Evolutionary conservation across 2,797 vertebrate species (phyloP).

Genomic region (Merluccius polli): DNA sequence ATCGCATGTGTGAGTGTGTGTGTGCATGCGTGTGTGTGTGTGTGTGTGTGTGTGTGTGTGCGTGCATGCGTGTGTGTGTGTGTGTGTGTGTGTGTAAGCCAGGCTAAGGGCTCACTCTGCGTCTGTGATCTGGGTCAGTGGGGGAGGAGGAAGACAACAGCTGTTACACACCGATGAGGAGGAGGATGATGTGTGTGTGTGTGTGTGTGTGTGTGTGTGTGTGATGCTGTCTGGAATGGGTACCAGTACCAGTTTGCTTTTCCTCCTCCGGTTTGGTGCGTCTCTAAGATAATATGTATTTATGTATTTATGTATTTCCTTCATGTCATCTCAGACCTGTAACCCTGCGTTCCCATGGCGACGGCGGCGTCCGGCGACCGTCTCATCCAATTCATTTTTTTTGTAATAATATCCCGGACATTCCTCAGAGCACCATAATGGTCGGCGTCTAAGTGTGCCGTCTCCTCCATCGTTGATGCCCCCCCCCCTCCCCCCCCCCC

Average conservation of each 20-base stretch:
- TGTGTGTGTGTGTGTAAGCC: constrained; percentile 13
- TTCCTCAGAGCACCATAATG: neutral
- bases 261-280: neutral
- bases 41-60: constrained; percentile 7
- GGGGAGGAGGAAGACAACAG: constrained; percentile 51
- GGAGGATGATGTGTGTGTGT: neutral
- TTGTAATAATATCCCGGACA: neutral
- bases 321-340: neutral
- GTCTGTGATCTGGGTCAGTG: constrained; percentile 64
- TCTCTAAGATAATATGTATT: neutral
- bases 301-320: neutral
- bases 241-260: neutral
- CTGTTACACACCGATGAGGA: constrained; percentile 35
- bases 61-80: constrained; percentile 5
- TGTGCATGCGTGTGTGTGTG: neutral
- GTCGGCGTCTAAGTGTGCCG: too few relatives aligned
- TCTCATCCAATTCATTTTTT: neutral
- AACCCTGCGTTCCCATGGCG: neutral
- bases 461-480: neutral
- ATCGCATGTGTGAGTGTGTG: neutral
- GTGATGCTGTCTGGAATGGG: neutral
- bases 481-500: too few relatives aligned
- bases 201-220: constrained; percentile 7
- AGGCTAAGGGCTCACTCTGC: constrained; percentile 33
- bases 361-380: neutral